A percentile compares a stretch with the other conserved stretches of the same genome.
Conservation (phyloP, 1,140 invertebrate species). For the Lucilia cuprina region DNA sequence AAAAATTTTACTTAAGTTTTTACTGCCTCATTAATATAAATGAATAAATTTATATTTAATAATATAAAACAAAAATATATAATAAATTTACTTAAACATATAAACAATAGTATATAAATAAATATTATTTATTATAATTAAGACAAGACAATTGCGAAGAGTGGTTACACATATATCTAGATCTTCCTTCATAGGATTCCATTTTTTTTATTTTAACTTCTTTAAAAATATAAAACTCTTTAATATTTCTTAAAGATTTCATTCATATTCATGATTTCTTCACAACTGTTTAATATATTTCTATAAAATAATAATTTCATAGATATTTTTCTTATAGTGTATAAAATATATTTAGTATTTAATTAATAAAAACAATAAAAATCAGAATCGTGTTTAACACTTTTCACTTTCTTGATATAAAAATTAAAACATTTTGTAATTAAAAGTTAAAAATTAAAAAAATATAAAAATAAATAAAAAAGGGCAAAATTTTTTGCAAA, state of each 20-base stretch:
- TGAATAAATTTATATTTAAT: neutral
- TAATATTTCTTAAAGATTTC: too few species aligned
- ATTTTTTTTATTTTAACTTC: too few species aligned
- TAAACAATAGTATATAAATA: neutral
- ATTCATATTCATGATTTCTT: too few species aligned
- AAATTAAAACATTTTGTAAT: neutral
- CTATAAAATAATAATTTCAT: too few species aligned
- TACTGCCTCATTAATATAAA: slow-evolving; percentile 14
- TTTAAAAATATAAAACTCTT: too few species aligned
- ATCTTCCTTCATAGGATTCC: too few species aligned
- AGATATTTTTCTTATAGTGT: too few species aligned
- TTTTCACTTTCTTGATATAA: neutral
- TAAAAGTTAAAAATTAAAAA: neutral
- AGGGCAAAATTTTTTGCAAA: too few species aligned
- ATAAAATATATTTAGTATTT: too few species aligned
- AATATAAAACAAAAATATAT: neutral
- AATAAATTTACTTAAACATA: neutral
- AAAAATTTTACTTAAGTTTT: slow-evolving; percentile 26
- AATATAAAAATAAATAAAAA: too few species aligned
- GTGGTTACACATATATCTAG: too few species aligned
- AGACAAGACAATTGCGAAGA: neutral
- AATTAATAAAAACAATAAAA: neutral
- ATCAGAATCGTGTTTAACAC: neutral
- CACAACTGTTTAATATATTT: too few species aligned
- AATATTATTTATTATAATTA: neutral